phyloP scores from a whole-genome alignment of 2,888 invertebrate genomes.

The Nephrotoma flavescens region DNA sequence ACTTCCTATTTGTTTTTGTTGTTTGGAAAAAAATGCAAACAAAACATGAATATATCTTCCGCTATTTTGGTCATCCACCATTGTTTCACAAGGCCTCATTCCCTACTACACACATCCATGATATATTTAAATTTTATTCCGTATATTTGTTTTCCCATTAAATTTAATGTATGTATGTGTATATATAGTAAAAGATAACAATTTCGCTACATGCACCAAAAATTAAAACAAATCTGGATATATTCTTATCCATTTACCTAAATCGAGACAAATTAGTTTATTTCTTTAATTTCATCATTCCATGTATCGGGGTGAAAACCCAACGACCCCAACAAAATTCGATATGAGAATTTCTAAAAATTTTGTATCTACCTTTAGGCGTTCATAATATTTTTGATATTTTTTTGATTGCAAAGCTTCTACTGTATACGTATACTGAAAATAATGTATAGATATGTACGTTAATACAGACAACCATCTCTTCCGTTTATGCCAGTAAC shows the following conservation, averaged over 20 bases:
- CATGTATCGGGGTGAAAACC: neutral
- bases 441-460: neutral
- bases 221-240: neutral
- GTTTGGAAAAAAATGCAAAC: neutral
- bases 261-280: neutral
- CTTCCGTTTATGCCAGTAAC: neutral
- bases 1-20: neutral
- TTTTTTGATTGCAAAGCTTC: neutral
- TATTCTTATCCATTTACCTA: neutral
- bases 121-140: neutral
- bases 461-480: neutral
- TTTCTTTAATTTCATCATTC: neutral
- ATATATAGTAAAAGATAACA: neutral
- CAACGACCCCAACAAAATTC: neutral
- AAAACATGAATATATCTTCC: neutral
- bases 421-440: neutral
- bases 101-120: neutral
- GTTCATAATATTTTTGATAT: neutral
- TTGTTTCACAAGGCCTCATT: neutral
- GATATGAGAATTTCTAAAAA: neutral
- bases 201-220: neutral
- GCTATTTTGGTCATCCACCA: neutral
- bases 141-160: neutral
- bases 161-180: neutral
- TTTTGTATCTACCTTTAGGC: neutral